Evolutionary conservation across 2,888 invertebrate species (phyloP), one percentile per base, ranked within the genome.

Genomic region (Drosophila formosana): DNA sequence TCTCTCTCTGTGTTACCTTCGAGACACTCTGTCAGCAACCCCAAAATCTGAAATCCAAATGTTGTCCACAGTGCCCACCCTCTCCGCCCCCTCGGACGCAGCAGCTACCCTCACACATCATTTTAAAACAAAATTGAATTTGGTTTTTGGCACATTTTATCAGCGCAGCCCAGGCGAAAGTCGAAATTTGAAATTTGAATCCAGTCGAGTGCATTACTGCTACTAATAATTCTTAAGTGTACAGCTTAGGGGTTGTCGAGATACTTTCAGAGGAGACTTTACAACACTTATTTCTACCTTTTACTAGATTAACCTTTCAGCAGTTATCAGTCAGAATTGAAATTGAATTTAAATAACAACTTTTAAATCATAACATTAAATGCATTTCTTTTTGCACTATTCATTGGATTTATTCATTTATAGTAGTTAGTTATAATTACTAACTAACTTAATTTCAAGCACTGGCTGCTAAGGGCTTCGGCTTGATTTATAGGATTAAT

Each of bases 71-170:
- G 55, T 30, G 32, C 8, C 9, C 43, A 18, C 39, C 41, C 26
- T 3, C 68, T 18, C n/a, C 13, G 37, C 30, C 32, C 34, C 46
- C 56, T 25, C 9, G 1, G 13, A 25, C 11, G 18, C 30, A 26
- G 1, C 45, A 56, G 46, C 55, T 43, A 56, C 56, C 56, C 56
- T 57, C 45, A 11, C 23, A 9, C 34, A 32, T 23, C n/a, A 70
- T 51, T 67, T 74, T 72, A 18, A 18, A 65, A 28, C 7, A 34
- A 34, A 76, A 65, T 74, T 68, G 26, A 68, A 68, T 69, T 71
- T 52, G 30, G 45, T 28, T 32, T 56, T 23, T 62, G 56, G 72
- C 60, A 56, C 32, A 13, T 74, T 73, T 75, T 75, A 78, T 75
- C 75, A 66, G 67, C 26, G 26, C 34, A 57, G n/a, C 6, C 57